Percentiles rank a stretch among this genome's conserved stretches.
Conservation (phyloP, 2,797 vertebrate genomes). For the Anguilla megastoma region DNA sequence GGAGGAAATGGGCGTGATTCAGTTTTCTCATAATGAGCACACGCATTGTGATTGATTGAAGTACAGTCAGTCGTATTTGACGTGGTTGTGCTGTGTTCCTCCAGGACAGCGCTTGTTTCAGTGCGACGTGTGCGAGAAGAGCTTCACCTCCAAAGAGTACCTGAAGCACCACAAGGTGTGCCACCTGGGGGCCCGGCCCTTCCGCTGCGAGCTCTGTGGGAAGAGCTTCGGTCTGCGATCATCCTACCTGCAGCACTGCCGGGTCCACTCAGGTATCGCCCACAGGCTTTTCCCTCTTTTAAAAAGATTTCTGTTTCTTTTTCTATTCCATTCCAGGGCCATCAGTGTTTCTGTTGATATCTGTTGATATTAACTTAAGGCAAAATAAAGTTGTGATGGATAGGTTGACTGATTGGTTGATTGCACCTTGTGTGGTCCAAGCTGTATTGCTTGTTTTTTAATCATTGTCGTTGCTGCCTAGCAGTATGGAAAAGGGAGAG, state of each 20-base stretch:
- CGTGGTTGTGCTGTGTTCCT: neutral
- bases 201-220: conserved; percentile 56
- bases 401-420: neutral
- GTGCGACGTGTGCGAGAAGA: conserved; percentile 63
- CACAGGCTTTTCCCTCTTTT: neutral
- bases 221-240: conserved; percentile 63
- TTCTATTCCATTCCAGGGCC: too few relatives aligned
- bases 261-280: conserved; percentile 61
- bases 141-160: conserved; percentile 65
- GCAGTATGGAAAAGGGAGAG: neutral
- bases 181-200: conserved; percentile 64
- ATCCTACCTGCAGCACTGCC: conserved; percentile 63
- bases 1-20: neutral
- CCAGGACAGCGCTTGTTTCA: conserved; percentile 62
- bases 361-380: too few relatives aligned
- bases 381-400: too few relatives aligned
- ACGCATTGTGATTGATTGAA: neutral
- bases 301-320: too few relatives aligned
- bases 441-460: neutral
- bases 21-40: neutral
- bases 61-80: neutral
- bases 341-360: too few relatives aligned
- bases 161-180: conserved; percentile 64
- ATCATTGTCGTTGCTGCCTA: too few relatives aligned
- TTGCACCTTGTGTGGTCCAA: neutral